phyloP scores from a whole-genome alignment of 2,113 vertebrate species.

The Prolemur simus region DNA sequence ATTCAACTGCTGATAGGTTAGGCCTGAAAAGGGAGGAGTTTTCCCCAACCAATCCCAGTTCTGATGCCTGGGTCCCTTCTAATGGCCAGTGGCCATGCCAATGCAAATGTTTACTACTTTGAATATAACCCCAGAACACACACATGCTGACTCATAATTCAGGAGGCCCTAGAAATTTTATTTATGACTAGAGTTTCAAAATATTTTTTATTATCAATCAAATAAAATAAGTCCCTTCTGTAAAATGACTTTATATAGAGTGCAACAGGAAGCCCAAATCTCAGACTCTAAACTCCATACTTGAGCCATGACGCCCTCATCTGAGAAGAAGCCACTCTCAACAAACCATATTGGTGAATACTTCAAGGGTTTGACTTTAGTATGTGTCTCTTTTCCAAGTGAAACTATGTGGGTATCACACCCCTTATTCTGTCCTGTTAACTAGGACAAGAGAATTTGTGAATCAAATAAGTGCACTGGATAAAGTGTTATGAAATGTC shows the following conservation, averaged over 20 bases:
- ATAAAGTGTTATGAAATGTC: constrained; percentile 38
- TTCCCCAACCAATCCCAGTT: neutral
- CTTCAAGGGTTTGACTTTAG: neutral
- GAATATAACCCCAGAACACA: neutral
- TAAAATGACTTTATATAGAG: neutral
- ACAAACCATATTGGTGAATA: neutral
- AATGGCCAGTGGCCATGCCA: neutral
- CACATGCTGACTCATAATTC: neutral
- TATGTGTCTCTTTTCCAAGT: neutral
- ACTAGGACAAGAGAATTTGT: constrained; percentile 41
- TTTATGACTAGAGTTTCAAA: neutral
- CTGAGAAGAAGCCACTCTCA: neutral
- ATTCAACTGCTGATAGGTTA: neutral
- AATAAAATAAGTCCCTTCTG: neutral
- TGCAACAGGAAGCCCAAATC: neutral
- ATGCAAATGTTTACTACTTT: neutral
- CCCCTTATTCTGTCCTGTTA: constrained; percentile 25
- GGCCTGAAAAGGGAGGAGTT: neutral
- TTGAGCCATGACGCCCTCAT: neutral
- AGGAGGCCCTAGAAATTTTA: neutral
- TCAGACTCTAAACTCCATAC: neutral
- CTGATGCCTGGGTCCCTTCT: neutral
- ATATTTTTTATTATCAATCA: neutral
- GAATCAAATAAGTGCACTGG: constrained; percentile 43
- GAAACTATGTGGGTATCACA: constrained; percentile 16